Evolutionary conservation across 2,797 vertebrate species (phyloP), one percentile per base, ranked within the genome.

Genomic region (Euphonia xanthogaster): DNA sequence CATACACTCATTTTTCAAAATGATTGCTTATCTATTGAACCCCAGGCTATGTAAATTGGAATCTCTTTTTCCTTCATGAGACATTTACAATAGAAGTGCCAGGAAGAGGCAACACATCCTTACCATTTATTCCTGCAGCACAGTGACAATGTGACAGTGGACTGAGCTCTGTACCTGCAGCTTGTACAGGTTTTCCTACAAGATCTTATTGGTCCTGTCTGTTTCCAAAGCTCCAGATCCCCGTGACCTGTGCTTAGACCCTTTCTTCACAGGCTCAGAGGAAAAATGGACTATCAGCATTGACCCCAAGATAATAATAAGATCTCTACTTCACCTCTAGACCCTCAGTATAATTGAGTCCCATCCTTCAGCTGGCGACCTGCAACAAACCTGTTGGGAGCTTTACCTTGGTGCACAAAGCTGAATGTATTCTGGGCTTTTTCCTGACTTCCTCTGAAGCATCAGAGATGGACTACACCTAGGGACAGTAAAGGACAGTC

Each of bases 1-100:
- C 1, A 0, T 74, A 61, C 35, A 48, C 54, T 94, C 54, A 62
- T 94, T 91, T 94, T 93, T 93, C 86, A 91, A 58, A 89, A 85
- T 71, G 67, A 94, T 79, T 87, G 71, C 71, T 76, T 82, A 76
- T 89, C 78, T 89, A 23, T 76, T 91, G 67, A 91, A 30, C 17
- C 12, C 15, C 40, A 45, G 74, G 75, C 51, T 28, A 80, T 83
- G 90, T 84, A 95, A 94, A 86, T 86, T 14, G 44, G 55, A 65
- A 50, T 57, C n/a, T 82, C 45, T 76, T 81, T 87, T 77, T 61
- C 63, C 42, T 71, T 82, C 66, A 31, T 24, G 50, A 85, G 61
- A 37, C 60, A 16, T 37, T 55, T 61, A 42, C 58, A 74, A 35
- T 1, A 27, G 35, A 88, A 74, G 77, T 21, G 39, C 57, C 50